phyloP scores from a whole-genome alignment of 2,113 vertebrate genomes.

The Heptranchias perlo region DNA sequence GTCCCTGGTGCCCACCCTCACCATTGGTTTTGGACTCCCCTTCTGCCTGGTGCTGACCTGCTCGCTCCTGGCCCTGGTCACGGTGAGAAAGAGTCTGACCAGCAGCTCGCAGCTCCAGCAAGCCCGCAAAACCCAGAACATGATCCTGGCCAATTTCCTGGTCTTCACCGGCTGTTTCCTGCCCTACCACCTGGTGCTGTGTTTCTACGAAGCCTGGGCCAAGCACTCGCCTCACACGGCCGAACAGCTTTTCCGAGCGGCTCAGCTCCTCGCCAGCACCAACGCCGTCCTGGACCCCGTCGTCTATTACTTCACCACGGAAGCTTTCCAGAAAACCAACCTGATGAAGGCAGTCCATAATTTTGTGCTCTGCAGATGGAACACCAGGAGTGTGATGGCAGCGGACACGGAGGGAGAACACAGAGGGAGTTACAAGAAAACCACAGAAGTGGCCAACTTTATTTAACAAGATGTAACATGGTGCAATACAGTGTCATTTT shows the following conservation, averaged over 20 bases:
- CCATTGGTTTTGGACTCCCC: background rate
- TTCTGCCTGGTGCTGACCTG: background rate
- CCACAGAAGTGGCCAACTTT: background rate
- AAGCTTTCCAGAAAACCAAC: background rate
- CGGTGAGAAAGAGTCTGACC: background rate
- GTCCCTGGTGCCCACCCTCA: background rate
- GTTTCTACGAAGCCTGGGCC: background rate
- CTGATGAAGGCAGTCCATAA: background rate
- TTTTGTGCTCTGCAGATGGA: background rate
- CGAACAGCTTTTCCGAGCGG: background rate
- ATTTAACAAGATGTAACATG: background rate
- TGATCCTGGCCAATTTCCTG: conserved; percentile 46
- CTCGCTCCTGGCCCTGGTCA: background rate
- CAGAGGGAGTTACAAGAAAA: background rate
- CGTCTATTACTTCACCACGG: background rate
- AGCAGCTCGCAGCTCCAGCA: conserved; percentile 46
- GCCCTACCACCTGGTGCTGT: conserved; percentile 49
- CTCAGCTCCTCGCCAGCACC: background rate
- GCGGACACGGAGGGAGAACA: fast-evolving
- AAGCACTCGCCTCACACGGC: fast-evolving
- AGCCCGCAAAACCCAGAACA: conserved; percentile 43
- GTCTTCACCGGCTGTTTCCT: conserved; percentile 55
- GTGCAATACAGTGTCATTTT: background rate
- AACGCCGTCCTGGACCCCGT: background rate
- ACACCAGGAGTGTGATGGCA: background rate